Evolutionary conservation across 2,888 invertebrate species (phyloP).

Genomic region (Oeneis ivallda): DNA sequence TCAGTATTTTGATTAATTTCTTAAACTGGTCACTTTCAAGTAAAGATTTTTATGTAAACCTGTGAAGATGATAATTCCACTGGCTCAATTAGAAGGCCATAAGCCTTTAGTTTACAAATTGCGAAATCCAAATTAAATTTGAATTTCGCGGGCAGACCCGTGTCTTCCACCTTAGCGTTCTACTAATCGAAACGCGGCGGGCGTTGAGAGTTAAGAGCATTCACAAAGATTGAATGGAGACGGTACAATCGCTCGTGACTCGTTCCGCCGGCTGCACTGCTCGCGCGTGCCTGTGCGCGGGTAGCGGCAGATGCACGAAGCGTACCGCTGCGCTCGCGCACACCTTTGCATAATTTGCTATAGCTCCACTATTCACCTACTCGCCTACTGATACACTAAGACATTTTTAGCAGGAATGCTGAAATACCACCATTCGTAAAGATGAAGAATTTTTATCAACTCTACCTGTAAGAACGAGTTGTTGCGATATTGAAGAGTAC

Average conservation of each 20-base stretch:
- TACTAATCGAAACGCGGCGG: no score
- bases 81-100: no score
- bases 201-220: no score
- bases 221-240: background rate
- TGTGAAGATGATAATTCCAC: no score
- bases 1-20: no score
- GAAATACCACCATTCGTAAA: constrained; percentile 12
- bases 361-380: constrained; percentile 28
- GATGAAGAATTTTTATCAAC: constrained; percentile 14
- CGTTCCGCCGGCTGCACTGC: constrained; percentile 42
- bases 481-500: background rate
- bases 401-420: constrained; percentile 24
- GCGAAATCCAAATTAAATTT: no score
- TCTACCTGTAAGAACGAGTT: constrained; percentile 12
- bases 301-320: constrained; percentile 67
- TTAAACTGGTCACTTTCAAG: no score
- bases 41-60: no score
- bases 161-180: no score
- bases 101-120: no score
- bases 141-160: no score
- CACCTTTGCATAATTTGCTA: constrained; percentile 41
- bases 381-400: constrained; percentile 37
- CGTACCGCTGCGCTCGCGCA: constrained; percentile 38
- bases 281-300: constrained; percentile 48
- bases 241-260: constrained; percentile 38